Conservation (phyloP, 2,797 vertebrate genomes). For the Graptemys geographica region DNA sequence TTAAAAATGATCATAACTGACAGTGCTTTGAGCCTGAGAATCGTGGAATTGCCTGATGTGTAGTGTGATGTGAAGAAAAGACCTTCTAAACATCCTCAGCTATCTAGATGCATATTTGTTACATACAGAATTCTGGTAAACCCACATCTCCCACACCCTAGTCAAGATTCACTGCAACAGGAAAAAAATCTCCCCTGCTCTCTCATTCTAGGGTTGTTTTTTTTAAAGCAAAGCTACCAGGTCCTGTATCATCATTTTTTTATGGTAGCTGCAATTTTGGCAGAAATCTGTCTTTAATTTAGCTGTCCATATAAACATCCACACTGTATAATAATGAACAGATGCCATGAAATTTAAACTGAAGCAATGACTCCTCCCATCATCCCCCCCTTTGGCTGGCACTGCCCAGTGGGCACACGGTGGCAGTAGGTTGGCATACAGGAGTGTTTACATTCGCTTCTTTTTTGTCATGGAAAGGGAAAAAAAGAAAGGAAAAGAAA, state of each 20-base stretch:
- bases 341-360: constrained; percentile 95
- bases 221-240: constrained; percentile 36
- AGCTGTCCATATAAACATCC: constrained; percentile 96
- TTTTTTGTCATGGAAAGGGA: background rate
- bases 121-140: background rate
- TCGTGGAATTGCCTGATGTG: background rate
- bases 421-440: constrained; percentile 72
- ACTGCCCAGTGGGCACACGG: constrained; percentile 72
- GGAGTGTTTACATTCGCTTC: background rate
- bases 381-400: constrained; percentile 77
- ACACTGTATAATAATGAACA: constrained; percentile 94
- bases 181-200: background rate
- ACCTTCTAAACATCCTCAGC: background rate
- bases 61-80: background rate
- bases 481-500: background rate
- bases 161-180: background rate
- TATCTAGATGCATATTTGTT: no score
- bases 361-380: constrained; percentile 86
- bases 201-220: background rate
- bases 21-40: background rate
- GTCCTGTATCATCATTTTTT: constrained; percentile 81
- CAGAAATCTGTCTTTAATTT: constrained; percentile 89
- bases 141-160: background rate
- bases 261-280: constrained; percentile 86
- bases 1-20: background rate